phyloP scores from a whole-genome alignment of 2,113 vertebrate genomes.

The Ictalurus punctatus region DNA sequence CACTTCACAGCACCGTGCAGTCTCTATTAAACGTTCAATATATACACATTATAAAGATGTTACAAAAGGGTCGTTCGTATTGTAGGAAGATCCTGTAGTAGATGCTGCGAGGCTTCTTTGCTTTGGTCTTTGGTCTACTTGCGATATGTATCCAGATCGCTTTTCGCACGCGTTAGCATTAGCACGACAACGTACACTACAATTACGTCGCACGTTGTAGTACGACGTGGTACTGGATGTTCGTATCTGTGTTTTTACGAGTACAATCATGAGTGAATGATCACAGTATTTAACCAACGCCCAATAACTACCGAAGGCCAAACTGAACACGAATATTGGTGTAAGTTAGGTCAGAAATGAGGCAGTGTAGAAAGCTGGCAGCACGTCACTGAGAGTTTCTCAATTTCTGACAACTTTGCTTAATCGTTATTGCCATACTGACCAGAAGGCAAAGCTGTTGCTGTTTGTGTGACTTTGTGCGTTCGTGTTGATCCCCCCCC shows the following conservation, averaged over 20 bases:
- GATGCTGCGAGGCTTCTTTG: too few relatives aligned
- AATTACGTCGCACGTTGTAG: background rate
- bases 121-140: too few relatives aligned
- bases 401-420: slow-evolving; percentile 2
- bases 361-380: background rate
- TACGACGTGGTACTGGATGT: background rate
- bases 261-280: background rate
- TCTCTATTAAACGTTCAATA: too few relatives aligned
- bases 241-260: too few relatives aligned
- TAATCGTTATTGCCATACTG: slow-evolving; percentile 7
- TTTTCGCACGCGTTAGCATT: background rate
- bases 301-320: background rate
- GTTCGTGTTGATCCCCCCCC: background rate
- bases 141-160: too few relatives aligned
- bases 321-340: background rate
- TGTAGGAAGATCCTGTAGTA: too few relatives aligned
- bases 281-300: background rate
- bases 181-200: background rate
- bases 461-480: slow-evolving; percentile 3
- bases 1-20: too few relatives aligned
- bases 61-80: too few relatives aligned
- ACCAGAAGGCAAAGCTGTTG: background rate
- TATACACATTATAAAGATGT: too few relatives aligned
- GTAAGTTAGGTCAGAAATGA: background rate
- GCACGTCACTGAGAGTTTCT: slow-evolving; percentile 2